phyloP scores from a whole-genome alignment of 1,140 invertebrate genomes.

The Medauroidea extradentata region DNA sequence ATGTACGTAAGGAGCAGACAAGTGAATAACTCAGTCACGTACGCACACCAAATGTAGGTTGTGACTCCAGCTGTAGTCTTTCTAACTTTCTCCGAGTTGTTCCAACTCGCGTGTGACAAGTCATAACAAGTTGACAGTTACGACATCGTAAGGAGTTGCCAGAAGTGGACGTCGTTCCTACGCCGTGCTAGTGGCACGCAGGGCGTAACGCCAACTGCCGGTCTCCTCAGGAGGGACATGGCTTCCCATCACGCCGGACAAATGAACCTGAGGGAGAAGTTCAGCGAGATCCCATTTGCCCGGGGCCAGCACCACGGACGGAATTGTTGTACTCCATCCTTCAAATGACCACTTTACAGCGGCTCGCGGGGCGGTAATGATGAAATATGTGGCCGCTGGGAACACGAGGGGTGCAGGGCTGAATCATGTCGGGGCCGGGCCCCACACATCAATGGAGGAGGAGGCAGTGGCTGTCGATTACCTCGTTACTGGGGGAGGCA shows the following conservation, averaged over 20 bases:
- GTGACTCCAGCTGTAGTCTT: too few relatives aligned
- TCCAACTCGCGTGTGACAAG: too few relatives aligned
- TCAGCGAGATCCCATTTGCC: slow-evolving; percentile 7
- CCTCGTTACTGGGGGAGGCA: not conserved
- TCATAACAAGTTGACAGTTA: too few relatives aligned
- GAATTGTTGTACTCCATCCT: slow-evolving; percentile 34
- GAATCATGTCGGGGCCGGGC: slow-evolving; percentile 32
- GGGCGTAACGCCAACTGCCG: too few relatives aligned
- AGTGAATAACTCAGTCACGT: too few relatives aligned
- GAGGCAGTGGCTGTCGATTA: slow-evolving; percentile 8
- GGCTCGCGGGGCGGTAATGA: slow-evolving; percentile 38
- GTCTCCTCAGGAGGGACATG: too few relatives aligned
- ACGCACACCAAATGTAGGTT: too few relatives aligned
- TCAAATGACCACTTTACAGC: slow-evolving; percentile 47
- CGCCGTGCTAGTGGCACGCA: too few relatives aligned
- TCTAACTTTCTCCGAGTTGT: too few relatives aligned
- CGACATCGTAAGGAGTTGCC: too few relatives aligned
- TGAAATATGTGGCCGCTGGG: slow-evolving; percentile 42
- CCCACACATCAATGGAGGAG: not conserved
- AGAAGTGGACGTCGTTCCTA: too few relatives aligned
- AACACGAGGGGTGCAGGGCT: slow-evolving; percentile 15
- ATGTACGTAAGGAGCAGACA: too few relatives aligned
- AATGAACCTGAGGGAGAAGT: slow-evolving; percentile 9
- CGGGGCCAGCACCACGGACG: not conserved
- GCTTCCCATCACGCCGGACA: not conserved